These are phyloP conservation scores for Tonatia bakeri DNA, from an alignment of 2,113 vertebrate species.

Conservation along the genomic window DNA sequence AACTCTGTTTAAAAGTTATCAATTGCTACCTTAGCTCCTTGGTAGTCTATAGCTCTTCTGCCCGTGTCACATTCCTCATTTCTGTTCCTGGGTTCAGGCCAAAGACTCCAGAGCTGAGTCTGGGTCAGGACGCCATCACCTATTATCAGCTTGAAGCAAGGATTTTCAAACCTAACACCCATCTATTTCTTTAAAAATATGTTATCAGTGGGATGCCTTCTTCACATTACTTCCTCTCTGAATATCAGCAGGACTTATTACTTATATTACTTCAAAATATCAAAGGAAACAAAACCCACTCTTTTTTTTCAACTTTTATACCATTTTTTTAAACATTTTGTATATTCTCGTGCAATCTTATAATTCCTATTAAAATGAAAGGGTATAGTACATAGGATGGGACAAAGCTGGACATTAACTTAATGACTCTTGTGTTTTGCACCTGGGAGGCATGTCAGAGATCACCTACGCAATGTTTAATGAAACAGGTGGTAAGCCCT, in stretches of 20 bases:
- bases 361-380: not conserved
- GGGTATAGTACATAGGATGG: not conserved
- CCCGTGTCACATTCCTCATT: not conserved
- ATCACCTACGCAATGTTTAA: not conserved
- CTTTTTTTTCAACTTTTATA: not conserved
- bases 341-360: not conserved
- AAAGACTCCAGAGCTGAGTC: not conserved
- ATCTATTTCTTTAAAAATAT: not conserved
- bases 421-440: not conserved
- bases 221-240: not conserved
- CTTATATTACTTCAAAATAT: no score
- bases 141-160: not conserved
- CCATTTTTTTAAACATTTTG: not conserved
- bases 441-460: not conserved
- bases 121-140: not conserved
- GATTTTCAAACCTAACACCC: not conserved
- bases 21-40: not conserved
- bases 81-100: not conserved
- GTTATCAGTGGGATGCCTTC: not conserved
- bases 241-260: not conserved
- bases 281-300: not conserved
- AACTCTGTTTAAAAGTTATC: not conserved
- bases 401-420: not conserved
- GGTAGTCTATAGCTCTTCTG: not conserved
- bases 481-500: not conserved